These are phyloP conservation scores for Ochotona princeps DNA, from an alignment of 2,113 vertebrate genomes.

Conservation along the genomic window DNA sequence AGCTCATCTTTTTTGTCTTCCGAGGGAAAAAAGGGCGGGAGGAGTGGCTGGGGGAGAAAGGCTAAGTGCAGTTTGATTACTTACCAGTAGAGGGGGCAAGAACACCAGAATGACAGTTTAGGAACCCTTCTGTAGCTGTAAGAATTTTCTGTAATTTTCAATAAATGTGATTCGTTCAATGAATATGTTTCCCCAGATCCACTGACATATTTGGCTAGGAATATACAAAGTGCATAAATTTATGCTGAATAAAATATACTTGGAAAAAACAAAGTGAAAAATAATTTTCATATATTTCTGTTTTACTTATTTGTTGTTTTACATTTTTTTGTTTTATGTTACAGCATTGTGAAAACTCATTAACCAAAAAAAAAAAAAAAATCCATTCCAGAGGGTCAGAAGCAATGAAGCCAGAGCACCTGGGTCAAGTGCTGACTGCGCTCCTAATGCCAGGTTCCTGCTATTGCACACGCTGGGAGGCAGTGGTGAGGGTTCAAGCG, in stretches of 20 bases:
- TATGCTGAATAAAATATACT: constrained; percentile 12
- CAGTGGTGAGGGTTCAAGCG: too few relatives aligned
- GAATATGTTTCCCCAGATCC: not conserved
- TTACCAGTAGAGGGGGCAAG: constrained; percentile 67
- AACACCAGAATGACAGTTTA: constrained; percentile 38
- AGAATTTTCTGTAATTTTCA: constrained; percentile 14
- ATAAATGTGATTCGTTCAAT: constrained; percentile 3
- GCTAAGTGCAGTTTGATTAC: constrained; percentile 28
- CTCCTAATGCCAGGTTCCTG: too few relatives aligned
- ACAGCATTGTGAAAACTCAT: constrained; percentile 47
- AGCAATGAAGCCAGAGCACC: too few relatives aligned
- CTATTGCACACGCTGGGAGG: too few relatives aligned
- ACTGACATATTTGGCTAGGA: not conserved
- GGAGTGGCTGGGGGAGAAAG: too few relatives aligned
- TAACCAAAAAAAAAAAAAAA: not conserved
- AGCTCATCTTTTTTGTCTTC: not conserved
- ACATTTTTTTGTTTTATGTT: not conserved
- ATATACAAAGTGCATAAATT: not conserved
- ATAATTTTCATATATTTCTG: not conserved
- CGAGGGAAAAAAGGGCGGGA: not conserved
- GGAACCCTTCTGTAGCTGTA: not conserved
- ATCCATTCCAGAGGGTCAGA: not conserved
- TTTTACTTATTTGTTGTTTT: constrained; percentile 44
- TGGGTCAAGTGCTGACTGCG: too few relatives aligned
- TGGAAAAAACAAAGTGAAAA: not conserved